A percentile compares a stretch with the other conserved stretches of the same genome.
phyloP scores from a whole-genome alignment of 1,140 invertebrate species.

The Gonioctena quinquepunctata region DNA sequence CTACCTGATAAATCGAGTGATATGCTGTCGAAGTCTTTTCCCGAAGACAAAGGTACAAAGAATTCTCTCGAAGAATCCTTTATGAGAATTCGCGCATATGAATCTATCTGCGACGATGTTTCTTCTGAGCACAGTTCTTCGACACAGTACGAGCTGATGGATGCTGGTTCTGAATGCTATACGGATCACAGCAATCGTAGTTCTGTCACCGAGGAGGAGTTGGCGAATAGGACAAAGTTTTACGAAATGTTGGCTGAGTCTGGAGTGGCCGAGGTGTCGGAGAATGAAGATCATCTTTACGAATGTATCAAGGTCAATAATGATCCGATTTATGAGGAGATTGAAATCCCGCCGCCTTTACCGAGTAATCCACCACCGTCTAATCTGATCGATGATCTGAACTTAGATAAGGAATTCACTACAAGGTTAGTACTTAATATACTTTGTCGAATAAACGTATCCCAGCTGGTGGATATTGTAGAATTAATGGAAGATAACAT shows the following conservation, averaged over 20 bases:
- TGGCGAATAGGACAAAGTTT: constrained; percentile 65
- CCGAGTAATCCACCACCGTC: constrained; percentile 73
- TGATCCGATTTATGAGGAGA: constrained; percentile 89
- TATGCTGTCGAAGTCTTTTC: constrained; percentile 34
- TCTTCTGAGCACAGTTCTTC: constrained; percentile 60
- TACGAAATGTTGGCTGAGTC: constrained; percentile 71
- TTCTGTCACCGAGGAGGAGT: constrained; percentile 63
- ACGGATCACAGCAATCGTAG: constrained; percentile 59
- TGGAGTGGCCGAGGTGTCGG: constrained; percentile 65
- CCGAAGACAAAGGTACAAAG: constrained; percentile 1
- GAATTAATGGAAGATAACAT: too few relatives aligned
- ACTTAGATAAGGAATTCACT: constrained; percentile 62
- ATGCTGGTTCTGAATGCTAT: constrained; percentile 67
- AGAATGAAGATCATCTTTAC: constrained; percentile 72
- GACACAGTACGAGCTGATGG: constrained; percentile 59
- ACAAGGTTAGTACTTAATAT: constrained; percentile 51
- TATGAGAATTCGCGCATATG: constrained; percentile 42
- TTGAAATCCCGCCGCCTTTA: constrained; percentile 77
- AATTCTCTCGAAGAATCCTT: constrained; percentile 59
- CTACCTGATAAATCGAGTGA: constrained; percentile 29
- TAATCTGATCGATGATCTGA: constrained; percentile 62
- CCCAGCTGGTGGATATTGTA: too few relatives aligned
- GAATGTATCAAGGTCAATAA: constrained; percentile 72
- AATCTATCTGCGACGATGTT: constrained; percentile 58
- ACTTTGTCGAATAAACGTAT: too few relatives aligned